These are phyloP conservation scores for Rhagoletis zephyria DNA, from an alignment of 1,140 invertebrate species.

Conservation along the genomic window DNA sequence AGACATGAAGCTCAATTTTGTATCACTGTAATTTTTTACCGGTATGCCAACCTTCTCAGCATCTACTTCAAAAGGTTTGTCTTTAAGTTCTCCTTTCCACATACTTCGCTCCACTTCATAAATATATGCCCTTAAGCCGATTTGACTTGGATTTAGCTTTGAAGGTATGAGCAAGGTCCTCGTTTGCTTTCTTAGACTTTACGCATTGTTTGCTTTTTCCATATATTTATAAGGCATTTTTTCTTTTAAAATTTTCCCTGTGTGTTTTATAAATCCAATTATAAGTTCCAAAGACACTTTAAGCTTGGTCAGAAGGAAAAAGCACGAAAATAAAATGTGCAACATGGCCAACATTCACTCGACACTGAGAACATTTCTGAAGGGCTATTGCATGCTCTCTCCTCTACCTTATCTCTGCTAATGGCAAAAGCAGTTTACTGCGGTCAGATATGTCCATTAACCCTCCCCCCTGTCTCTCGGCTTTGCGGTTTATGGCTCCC, in stretches of 20 bases:
- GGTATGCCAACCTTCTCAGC: no score
- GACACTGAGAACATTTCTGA: neutral
- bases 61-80: no score
- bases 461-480: neutral
- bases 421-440: neutral
- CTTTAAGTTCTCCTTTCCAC: no score
- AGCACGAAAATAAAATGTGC: neutral
- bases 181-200: neutral
- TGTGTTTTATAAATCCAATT: slow-evolving; percentile 43
- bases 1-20: no score
- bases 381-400: neutral
- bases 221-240: neutral
- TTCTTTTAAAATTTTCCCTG: neutral
- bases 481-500: neutral
- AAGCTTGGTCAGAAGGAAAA: neutral
- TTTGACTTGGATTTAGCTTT: no score
- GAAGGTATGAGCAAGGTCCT: neutral
- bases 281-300: slow-evolving; percentile 23
- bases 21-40: no score
- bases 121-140: no score
- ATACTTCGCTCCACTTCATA: no score
- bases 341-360: neutral
- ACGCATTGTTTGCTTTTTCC: neutral
- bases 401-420: neutral
- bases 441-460: neutral